A percentile compares a stretch with the other conserved stretches of the same genome.
Conservation (phyloP, 1,140 invertebrate species). For the Drosophila lacertosa region DNA sequence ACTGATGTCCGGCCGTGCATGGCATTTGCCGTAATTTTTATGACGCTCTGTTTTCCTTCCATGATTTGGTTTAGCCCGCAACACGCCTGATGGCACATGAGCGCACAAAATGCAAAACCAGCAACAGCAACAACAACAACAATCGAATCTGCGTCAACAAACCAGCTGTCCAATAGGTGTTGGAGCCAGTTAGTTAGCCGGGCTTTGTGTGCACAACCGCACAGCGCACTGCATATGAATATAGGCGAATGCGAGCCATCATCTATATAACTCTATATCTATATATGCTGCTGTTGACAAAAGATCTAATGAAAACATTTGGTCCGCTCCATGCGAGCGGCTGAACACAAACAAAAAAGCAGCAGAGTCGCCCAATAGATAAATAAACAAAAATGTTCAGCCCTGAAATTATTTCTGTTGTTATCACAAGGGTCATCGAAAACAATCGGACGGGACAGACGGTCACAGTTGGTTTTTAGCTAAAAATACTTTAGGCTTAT, state of each 20-base stretch:
- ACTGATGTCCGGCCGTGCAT: constrained; percentile 20
- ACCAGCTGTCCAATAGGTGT: constrained; percentile 20
- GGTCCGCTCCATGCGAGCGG: constrained; percentile 23
- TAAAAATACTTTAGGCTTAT: neutral
- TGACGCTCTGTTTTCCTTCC: constrained; percentile 49
- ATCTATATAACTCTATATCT: neutral
- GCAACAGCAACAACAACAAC: constrained; percentile 57
- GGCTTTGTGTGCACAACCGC: constrained; percentile 2
- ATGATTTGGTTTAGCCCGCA: constrained; percentile 63
- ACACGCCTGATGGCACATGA: constrained; percentile 53
- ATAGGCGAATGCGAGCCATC: neutral
- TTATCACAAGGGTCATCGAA: constrained; percentile 59
- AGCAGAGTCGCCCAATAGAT: constrained; percentile 46
- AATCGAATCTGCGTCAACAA: constrained; percentile 68
- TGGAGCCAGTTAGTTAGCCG: constrained; percentile 22
- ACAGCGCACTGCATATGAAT: constrained; percentile 15
- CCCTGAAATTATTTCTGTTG: constrained; percentile 68
- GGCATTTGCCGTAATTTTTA: constrained; percentile 20
- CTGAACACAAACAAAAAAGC: constrained; percentile 17
- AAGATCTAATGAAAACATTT: constrained; percentile 67
- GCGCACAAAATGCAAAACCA: constrained; percentile 64
- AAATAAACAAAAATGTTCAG: constrained; percentile 65
- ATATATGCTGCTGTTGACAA: constrained; percentile 58
- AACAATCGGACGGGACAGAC: constrained; percentile 25
- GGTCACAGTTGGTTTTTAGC: neutral